Conservation (phyloP, 1,140 invertebrate species). For the Drosophila ohnishii region DNA sequence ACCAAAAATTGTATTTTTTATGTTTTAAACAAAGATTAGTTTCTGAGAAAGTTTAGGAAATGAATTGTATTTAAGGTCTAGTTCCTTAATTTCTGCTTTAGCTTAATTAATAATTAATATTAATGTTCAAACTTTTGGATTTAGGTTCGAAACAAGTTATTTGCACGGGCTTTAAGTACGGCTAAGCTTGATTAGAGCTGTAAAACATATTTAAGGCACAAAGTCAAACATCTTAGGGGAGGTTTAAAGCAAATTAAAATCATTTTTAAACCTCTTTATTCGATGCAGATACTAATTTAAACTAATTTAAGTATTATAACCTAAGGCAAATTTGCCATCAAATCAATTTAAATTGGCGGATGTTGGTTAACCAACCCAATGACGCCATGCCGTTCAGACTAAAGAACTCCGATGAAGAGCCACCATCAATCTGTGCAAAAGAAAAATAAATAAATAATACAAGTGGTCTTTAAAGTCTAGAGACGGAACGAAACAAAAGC, state of each 20-base stretch:
- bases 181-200: not conserved
- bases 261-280: not conserved
- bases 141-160: too few species aligned
- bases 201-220: not conserved
- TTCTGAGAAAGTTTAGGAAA: too few species aligned
- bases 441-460: conserved; percentile 1
- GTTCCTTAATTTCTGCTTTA: not conserved
- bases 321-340: too few species aligned
- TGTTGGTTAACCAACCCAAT: conserved; percentile 15
- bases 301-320: not conserved
- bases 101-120: too few species aligned
- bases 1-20: not conserved
- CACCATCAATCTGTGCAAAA: conserved; percentile 11
- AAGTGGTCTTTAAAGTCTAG: conserved; percentile 5
- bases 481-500: conserved; percentile 23
- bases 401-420: conserved; percentile 3
- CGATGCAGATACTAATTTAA: not conserved
- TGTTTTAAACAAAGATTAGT: not conserved
- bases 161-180: not conserved
- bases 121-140: not conserved
- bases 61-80: not conserved
- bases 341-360: not conserved
- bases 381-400: conserved; percentile 13
- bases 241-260: not conserved
- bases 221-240: too few species aligned